Evolutionary conservation across 1,140 invertebrate genomes (phyloP).

Genomic region (Hycleus cichorii): DNA sequence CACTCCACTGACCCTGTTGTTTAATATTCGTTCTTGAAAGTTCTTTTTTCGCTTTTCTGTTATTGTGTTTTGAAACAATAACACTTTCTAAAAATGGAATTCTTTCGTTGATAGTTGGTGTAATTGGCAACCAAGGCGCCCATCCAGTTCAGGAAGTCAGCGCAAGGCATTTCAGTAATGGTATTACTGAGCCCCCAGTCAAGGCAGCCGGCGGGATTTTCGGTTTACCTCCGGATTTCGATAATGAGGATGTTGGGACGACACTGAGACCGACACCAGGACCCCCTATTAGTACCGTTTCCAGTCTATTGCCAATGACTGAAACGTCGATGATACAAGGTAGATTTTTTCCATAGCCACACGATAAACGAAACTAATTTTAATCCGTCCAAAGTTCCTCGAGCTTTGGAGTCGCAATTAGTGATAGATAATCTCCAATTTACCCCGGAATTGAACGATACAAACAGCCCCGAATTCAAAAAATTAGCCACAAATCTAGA

Average conservation of each 20-base stretch:
- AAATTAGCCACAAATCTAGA: slow-evolving; percentile 51
- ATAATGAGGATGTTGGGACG: slow-evolving; percentile 3
- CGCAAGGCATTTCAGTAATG: slow-evolving; percentile 33
- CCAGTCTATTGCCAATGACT: slow-evolving; percentile 44
- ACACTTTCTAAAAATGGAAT: background rate
- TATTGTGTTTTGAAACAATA: background rate
- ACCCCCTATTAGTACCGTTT: slow-evolving; percentile 43
- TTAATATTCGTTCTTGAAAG: slow-evolving; percentile 1
- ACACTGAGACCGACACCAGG: slow-evolving; percentile 40
- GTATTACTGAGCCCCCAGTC: slow-evolving; percentile 9
- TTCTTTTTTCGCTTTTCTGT: background rate
- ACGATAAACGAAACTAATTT: background rate
- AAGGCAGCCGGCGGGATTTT: slow-evolving; percentile 29
- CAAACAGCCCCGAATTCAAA: slow-evolving; percentile 54
- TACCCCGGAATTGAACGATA: slow-evolving; percentile 48
- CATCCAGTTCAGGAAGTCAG: slow-evolving; percentile 30
- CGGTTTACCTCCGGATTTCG: slow-evolving; percentile 13
- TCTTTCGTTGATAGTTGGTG: slow-evolving; percentile 43
- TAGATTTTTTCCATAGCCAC: slow-evolving; percentile 1
- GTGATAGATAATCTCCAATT: slow-evolving; percentile 59
- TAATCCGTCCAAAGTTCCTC: slow-evolving; percentile 34
- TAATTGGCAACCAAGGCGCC: slow-evolving; percentile 48
- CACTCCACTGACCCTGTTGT: background rate
- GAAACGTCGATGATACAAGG: slow-evolving; percentile 39
- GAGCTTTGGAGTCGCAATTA: slow-evolving; percentile 58